Conservation (phyloP, 2,888 invertebrate species). For the Diaprepes abbreviatus region DNA sequence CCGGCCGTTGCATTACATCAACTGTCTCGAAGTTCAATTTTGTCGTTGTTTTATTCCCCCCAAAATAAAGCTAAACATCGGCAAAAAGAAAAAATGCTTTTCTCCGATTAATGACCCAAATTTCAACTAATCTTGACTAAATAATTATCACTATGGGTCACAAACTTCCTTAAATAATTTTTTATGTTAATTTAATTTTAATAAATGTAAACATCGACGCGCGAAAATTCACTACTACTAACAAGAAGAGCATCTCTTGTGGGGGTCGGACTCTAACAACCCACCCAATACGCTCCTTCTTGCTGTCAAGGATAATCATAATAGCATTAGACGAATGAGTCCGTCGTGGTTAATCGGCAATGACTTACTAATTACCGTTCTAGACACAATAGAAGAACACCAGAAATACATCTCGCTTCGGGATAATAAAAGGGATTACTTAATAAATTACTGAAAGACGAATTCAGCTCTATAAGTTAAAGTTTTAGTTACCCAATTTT, state of each 20-base stretch:
- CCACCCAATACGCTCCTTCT: constrained; percentile 54
- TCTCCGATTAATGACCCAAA: too few relatives aligned
- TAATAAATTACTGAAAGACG: constrained; percentile 29
- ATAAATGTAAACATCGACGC: too few relatives aligned
- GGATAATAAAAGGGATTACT: constrained; percentile 38
- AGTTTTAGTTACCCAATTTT: not conserved
- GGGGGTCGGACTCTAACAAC: constrained; percentile 25
- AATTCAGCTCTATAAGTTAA: not conserved
- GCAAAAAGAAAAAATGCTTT: too few relatives aligned
- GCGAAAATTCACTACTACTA: constrained; percentile 8
- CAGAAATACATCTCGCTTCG: constrained; percentile 53
- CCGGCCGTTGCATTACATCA: too few relatives aligned
- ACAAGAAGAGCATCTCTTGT: constrained; percentile 17
- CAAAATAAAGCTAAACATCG: too few relatives aligned
- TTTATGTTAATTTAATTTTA: too few relatives aligned
- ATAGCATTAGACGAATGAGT: constrained; percentile 68
- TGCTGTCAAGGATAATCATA: constrained; percentile 68
- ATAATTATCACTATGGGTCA: too few relatives aligned
- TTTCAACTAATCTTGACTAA: too few relatives aligned
- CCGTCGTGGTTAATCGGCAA: constrained; percentile 68
- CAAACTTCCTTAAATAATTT: too few relatives aligned
- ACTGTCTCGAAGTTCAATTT: too few relatives aligned
- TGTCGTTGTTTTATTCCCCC: too few relatives aligned
- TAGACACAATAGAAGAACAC: constrained; percentile 62
- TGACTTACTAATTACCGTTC: constrained; percentile 67